These are phyloP conservation scores for Speoplatyrhinus poulsoni DNA, from an alignment of 2,113 vertebrate genomes.

Conservation along the genomic window DNA sequence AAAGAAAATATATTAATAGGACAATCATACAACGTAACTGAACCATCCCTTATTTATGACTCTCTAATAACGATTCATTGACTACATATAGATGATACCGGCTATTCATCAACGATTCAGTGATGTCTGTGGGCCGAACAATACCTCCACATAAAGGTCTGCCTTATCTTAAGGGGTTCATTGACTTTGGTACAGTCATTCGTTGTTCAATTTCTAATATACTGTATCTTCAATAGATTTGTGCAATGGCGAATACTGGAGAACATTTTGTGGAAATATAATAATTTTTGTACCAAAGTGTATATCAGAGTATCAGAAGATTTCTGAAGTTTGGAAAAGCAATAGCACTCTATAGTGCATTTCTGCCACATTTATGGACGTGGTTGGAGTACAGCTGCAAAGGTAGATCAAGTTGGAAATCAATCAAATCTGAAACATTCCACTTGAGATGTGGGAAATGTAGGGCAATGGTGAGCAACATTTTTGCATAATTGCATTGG, in stretches of 20 bases:
- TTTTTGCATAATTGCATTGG: slow-evolving; percentile 45
- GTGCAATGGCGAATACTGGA: slow-evolving; percentile 62
- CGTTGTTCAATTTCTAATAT: slow-evolving; percentile 59
- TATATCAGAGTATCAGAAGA: slow-evolving; percentile 69
- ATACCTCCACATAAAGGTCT: slow-evolving; percentile 26
- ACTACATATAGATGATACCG: slow-evolving; percentile 28
- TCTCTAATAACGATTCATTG: slow-evolving; percentile 31
- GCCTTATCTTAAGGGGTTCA: slow-evolving; percentile 43
- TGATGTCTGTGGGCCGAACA: slow-evolving; percentile 26
- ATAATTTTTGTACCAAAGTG: slow-evolving; percentile 68
- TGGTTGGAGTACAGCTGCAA: slow-evolving; percentile 56
- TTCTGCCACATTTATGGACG: slow-evolving; percentile 71
- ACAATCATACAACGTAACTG: slow-evolving; percentile 3
- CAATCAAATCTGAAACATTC: slow-evolving; percentile 72
- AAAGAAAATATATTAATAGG: slow-evolving; percentile 17
- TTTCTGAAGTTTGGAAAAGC: slow-evolving; percentile 68
- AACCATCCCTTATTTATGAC: slow-evolving; percentile 21
- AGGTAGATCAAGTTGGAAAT: slow-evolving; percentile 71
- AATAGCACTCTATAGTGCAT: slow-evolving; percentile 68
- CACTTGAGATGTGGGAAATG: slow-evolving; percentile 61
- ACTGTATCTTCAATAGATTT: slow-evolving; percentile 58
- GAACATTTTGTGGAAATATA: slow-evolving; percentile 66
- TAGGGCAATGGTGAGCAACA: slow-evolving; percentile 56
- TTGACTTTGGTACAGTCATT: slow-evolving; percentile 33
- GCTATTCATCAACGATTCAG: slow-evolving; percentile 29